Conservation (phyloP, 2,113 vertebrate species). For the pig (Sus scrofa) region T2T-Sscrofa CM000827.6:81193501-81194000, state of each 20-base stretch:
- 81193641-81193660: not conserved
- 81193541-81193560: slow-evolving; percentile 83
- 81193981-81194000: slow-evolving; percentile 91
- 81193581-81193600: slow-evolving; percentile 87
- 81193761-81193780: not conserved
- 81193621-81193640: not conserved
- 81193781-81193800: not conserved
- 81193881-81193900: not conserved
- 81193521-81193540: slow-evolving; percentile 83
- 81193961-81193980: slow-evolving; percentile 88
- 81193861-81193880: not conserved
- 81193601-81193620: not conserved
- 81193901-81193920: slow-evolving; percentile 53
- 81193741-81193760: not conserved
- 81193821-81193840: not conserved
- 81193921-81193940: slow-evolving; percentile 60
- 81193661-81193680: not conserved
- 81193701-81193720: not conserved
- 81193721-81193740: not conserved
- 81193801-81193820: slow-evolving; percentile 16
- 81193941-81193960: not conserved
- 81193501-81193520: slow-evolving; percentile 82
- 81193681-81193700: not conserved
- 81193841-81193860: not conserved
- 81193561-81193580: slow-evolving; percentile 88